Conservation (phyloP, 1,140 invertebrate species). For the Pseudobourletiella spinata region DNA sequence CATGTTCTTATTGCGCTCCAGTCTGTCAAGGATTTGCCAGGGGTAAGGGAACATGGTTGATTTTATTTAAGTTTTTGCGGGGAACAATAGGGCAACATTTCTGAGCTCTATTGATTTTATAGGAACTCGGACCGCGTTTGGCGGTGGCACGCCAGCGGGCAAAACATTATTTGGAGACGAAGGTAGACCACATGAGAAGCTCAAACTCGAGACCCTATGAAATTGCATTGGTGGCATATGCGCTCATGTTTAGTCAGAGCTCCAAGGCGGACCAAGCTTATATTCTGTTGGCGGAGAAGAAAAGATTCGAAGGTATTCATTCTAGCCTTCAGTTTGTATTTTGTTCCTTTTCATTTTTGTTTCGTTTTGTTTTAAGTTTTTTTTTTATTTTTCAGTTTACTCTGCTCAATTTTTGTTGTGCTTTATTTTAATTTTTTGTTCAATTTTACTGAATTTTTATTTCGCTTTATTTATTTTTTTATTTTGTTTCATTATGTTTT, state of each 20-base stretch:
- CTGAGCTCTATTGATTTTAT: too few relatives aligned
- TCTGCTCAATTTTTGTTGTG: too few relatives aligned
- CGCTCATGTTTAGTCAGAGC: slow-evolving; percentile 67
- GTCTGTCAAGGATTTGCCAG: slow-evolving; percentile 68
- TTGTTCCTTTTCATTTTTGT: too few relatives aligned
- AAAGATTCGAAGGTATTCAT: slow-evolving; percentile 57
- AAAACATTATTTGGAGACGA: slow-evolving; percentile 70
- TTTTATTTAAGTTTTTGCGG: too few relatives aligned
- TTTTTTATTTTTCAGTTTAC: too few relatives aligned
- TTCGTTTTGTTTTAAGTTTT: too few relatives aligned
- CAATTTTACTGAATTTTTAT: too few relatives aligned
- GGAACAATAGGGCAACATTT: too few relatives aligned
- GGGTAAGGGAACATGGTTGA: too few relatives aligned
- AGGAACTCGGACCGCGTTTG: slow-evolving; percentile 22
- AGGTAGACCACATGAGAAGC: slow-evolving; percentile 58
- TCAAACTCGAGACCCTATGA: slow-evolving; percentile 66
- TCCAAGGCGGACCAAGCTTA: slow-evolving; percentile 71
- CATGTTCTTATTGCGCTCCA: slow-evolving; percentile 77
- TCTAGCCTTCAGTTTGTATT: too few relatives aligned
- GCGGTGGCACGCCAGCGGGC: slow-evolving; percentile 47
- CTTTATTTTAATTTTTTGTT: too few relatives aligned
- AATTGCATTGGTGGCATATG: slow-evolving; percentile 77
- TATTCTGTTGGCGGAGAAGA: slow-evolving; percentile 55
- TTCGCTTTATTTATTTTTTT: too few relatives aligned
- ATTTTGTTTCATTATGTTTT: background rate